Base-by-base conservation (phyloP, 1,140 invertebrate species). In the Onthophagus taurus region DNA sequence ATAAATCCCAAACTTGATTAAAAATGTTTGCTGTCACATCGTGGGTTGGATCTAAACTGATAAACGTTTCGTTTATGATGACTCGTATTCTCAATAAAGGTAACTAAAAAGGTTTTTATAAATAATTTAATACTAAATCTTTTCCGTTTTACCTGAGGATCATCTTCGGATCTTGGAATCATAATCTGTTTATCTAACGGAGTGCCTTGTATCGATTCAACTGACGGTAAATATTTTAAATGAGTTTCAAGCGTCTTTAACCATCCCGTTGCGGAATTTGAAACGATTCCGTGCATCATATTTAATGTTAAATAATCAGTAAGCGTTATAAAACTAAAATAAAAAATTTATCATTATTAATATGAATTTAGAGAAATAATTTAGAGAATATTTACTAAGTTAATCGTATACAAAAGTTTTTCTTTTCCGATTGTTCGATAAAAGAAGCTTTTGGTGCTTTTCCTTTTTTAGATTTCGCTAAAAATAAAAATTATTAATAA, bases 391-490 rank as follows among this genome's bases (percentile, higher is more conserved):
- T 58, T 53, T 67, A 86, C 81, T 79, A 73, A 12, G 77, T 74
- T 0, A 86, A 66, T 17, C 76, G 68, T 52, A 77, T 72, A 59
- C 85, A 89, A 53, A 83, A 81, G 39, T 78, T 74, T 45, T 80
- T 71, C 57, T 90, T 91, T 45, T 80, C 79, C 1, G 83, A 81
- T 52, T 89, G 84, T 52, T 89, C 80, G 20, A 83, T 86, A 54
- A 87, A 90, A 16, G 81, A 83, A 71, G 87, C 81, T 54, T 76
- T 83, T 49, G 51, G 52, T 16, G 71, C 72, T 2, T 68, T 66
- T 12, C 24, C 35, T 21, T 37, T 37, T 13, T 37, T 41, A n/a
- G n/a, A 26, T 16, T 41, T 41, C 14, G 38, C 21, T 41, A 26
- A 7, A 29, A 41, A 8, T 41, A 26, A 11, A 6, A 41, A 39